Conservation (phyloP, 2,797 vertebrate species). For the Myotis vivesi region DNA sequence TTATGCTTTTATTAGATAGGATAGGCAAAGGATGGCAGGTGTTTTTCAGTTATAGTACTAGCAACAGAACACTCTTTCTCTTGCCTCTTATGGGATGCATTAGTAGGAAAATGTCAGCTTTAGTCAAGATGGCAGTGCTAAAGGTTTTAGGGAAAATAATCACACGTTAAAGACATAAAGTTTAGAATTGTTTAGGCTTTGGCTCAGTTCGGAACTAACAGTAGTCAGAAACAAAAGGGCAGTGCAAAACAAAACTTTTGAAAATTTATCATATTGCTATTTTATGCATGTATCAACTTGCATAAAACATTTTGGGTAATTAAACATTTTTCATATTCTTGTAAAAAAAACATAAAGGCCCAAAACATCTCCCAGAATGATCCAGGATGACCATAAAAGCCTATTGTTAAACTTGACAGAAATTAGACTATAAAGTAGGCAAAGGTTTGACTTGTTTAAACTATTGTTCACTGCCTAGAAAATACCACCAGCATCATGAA, state of each 20-base stretch:
- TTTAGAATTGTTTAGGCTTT: neutral
- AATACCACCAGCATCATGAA: neutral
- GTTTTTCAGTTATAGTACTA: neutral
- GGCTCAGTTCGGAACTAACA: neutral
- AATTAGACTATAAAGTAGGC: neutral
- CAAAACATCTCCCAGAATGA: neutral
- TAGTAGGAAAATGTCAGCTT: neutral
- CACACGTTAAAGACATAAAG: neutral
- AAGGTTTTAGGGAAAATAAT: neutral
- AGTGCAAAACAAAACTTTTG: neutral
- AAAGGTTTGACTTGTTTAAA: neutral
- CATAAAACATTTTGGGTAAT: neutral
- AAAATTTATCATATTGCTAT: neutral
- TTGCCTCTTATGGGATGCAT: neutral
- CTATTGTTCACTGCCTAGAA: neutral
- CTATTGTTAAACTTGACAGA: neutral
- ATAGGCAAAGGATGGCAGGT: neutral
- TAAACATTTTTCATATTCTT: neutral
- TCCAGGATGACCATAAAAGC: neutral
- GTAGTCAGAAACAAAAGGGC: neutral
- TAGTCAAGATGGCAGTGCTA: neutral
- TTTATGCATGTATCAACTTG: neutral
- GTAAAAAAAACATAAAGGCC: neutral
- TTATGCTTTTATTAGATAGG: no score
- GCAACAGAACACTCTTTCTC: neutral